phyloP scores from a whole-genome alignment of 2,888 invertebrate species.

The Lissocephala sabroskyi region DNA sequence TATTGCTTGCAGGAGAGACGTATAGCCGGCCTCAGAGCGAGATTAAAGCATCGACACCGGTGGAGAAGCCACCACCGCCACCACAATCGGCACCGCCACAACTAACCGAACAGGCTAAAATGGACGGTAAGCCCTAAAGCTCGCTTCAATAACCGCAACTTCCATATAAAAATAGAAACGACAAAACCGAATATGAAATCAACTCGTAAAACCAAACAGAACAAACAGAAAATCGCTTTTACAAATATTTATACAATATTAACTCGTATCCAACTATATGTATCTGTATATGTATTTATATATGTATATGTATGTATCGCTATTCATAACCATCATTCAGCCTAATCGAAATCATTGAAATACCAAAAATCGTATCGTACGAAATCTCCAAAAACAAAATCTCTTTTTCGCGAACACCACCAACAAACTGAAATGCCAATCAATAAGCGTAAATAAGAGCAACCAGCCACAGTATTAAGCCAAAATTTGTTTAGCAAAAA shows the following conservation, averaged over 20 bases:
- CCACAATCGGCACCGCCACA: conserved; percentile 81
- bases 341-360: conserved; percentile 22
- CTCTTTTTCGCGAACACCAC: conserved; percentile 35
- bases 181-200: conserved; percentile 25
- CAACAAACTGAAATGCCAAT: conserved; percentile 30
- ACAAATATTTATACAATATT: conserved; percentile 57
- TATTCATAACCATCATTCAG: conserved; percentile 36
- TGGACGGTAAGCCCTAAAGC: conserved; percentile 73
- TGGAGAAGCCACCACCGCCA: conserved; percentile 77
- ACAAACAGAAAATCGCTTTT: conserved; percentile 49
- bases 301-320: conserved; percentile 65
- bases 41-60: conserved; percentile 83
- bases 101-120: conserved; percentile 76
- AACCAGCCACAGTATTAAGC: conserved; percentile 39
- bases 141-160: conserved; percentile 66
- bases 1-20: conserved; percentile 79
- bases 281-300: conserved; percentile 53
- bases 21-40: conserved; percentile 91
- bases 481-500: conserved; percentile 20
- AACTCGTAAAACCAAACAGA: too few species aligned
- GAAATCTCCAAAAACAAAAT: conserved; percentile 55
- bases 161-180: conserved; percentile 34
- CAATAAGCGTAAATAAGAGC: conserved; percentile 53
- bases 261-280: conserved; percentile 62
- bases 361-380: conserved; percentile 29